Evolutionary conservation across 64 coral and sea anemone genomes (phyloP).

Genomic region (Stichodactyla helianthus): DNA sequence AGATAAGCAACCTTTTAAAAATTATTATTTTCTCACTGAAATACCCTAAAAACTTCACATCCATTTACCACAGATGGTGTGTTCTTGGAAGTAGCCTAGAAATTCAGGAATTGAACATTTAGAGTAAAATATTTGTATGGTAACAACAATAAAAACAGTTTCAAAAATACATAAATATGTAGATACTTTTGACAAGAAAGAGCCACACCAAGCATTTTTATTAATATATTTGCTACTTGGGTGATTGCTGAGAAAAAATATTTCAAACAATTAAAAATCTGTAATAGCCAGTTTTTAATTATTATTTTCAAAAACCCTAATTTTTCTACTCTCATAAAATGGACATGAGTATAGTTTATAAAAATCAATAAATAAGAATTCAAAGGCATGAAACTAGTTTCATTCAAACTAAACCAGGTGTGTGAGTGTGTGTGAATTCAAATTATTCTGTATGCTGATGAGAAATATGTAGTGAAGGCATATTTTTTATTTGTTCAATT

Average conservation of each 20-base stretch:
- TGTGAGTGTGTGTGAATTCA: neutral
- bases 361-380: conserved; percentile 4
- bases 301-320: neutral
- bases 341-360: neutral
- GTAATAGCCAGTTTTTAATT: neutral
- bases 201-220: conserved; percentile 8
- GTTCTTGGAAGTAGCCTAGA: neutral
- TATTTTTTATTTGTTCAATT: conserved; percentile 20
- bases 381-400: conserved; percentile 1
- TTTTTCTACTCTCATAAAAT: neutral
- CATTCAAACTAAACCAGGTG: conserved; percentile 8
- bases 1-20: neutral
- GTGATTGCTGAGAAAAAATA: conserved; percentile 17
- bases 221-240: conserved; percentile 6
- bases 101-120: neutral
- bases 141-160: neutral
- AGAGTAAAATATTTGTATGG: neutral
- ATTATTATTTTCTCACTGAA: neutral
- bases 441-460: conserved; percentile 11
- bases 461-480: conserved; percentile 8
- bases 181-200: conserved; percentile 12
- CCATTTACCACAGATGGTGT: neutral
- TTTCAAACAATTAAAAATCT: conserved; percentile 22
- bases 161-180: conserved; percentile 15
- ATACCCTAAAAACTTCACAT: neutral